These are phyloP conservation scores for Forbesichthys agassizii DNA, from an alignment of 2,113 vertebrate species.

Conservation along the genomic window DNA sequence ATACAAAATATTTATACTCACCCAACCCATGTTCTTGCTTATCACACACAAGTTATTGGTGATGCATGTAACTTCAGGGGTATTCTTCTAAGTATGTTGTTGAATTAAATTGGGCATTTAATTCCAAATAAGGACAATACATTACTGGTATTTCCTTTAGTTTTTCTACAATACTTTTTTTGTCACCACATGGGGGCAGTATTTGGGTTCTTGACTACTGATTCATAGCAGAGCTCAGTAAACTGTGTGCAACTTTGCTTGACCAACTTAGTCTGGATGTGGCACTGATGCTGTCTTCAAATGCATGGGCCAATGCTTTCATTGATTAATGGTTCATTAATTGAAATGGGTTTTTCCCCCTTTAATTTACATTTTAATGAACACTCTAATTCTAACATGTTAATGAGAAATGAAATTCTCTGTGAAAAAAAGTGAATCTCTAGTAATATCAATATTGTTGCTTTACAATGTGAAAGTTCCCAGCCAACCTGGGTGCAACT, in stretches of 20 bases:
- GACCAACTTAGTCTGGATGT: constrained; percentile 8
- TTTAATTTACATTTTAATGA: neutral
- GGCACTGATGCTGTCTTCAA: neutral
- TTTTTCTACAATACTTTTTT: neutral
- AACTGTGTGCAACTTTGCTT: constrained; percentile 21
- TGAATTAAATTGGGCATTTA: neutral
- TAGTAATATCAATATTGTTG: constrained; percentile 1
- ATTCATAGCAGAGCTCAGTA: constrained; percentile 14
- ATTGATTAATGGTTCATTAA: neutral
- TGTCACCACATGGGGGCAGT: constrained; percentile 67
- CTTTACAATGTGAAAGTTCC: neutral
- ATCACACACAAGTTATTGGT: neutral
- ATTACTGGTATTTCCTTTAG: neutral
- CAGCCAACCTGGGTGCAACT: constrained; percentile 9
- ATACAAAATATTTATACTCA: neutral
- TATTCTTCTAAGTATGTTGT: neutral
- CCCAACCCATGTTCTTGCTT: neutral
- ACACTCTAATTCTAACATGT: no score
- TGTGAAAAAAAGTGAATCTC: neutral
- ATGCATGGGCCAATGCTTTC: neutral
- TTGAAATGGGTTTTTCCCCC: neutral
- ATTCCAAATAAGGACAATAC: no score
- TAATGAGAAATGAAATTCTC: neutral
- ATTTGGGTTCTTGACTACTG: constrained; percentile 23
- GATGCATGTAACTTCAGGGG: no score